These are phyloP conservation scores for Drosophila watanabei DNA, from an alignment of 1,140 invertebrate species.

Conservation along the genomic window DNA sequence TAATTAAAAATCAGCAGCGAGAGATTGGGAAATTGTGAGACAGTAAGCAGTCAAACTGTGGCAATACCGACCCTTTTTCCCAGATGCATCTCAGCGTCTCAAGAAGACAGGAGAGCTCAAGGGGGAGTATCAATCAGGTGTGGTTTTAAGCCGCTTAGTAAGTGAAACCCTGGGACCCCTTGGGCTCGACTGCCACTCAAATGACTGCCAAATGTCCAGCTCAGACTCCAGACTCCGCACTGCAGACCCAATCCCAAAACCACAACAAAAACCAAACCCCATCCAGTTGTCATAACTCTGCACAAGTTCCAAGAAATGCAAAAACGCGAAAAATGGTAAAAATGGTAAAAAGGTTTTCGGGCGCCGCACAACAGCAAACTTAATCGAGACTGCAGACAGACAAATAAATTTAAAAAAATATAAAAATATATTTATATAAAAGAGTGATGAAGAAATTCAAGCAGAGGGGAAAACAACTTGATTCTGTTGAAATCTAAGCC, in stretches of 20 bases:
- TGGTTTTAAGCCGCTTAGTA: slow-evolving; percentile 77
- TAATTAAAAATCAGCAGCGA: slow-evolving; percentile 63
- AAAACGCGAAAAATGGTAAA: slow-evolving; percentile 46
- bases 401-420: slow-evolving; percentile 14
- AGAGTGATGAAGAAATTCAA: slow-evolving; percentile 13
- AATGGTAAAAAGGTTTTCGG: slow-evolving; percentile 57
- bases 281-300: slow-evolving; percentile 74
- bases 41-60: slow-evolving; percentile 15
- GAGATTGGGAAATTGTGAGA: slow-evolving; percentile 20
- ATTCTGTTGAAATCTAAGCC: slow-evolving; percentile 74
- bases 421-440: background rate
- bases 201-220: slow-evolving; percentile 40
- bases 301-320: slow-evolving; percentile 71
- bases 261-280: background rate
- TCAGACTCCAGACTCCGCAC: background rate
- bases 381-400: slow-evolving; percentile 77
- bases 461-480: slow-evolving; percentile 29
- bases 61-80: slow-evolving; percentile 28
- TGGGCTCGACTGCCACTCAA: slow-evolving; percentile 58
- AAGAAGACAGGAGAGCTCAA: slow-evolving; percentile 1
- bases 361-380: slow-evolving; percentile 55
- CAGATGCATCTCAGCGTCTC: background rate
- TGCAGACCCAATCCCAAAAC: background rate
- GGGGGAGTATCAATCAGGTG: slow-evolving; percentile 63
- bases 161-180: slow-evolving; percentile 69